Percentiles rank a stretch among this genome's conserved stretches.
These are phyloP conservation scores for Drosophila suzukii DNA, from an alignment of 1,140 invertebrate species.

Conservation along the genomic window DNA sequence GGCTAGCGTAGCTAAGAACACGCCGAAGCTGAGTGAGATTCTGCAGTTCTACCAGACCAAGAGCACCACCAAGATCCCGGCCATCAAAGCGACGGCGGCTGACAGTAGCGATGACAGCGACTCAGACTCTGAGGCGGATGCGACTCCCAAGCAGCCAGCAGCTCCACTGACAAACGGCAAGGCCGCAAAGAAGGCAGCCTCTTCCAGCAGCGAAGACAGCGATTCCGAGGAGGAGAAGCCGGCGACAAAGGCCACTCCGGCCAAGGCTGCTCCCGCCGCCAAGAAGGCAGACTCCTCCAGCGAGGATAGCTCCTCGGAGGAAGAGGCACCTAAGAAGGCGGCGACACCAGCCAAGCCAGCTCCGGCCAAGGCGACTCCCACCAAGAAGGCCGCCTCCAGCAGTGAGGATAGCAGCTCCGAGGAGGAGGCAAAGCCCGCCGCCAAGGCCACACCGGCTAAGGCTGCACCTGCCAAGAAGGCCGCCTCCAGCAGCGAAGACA, in stretches of 20 bases:
- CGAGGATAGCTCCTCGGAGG: constrained; percentile 63
- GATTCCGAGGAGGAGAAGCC: constrained; percentile 51
- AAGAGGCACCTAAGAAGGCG: constrained; percentile 57
- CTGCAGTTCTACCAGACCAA: constrained; percentile 85
- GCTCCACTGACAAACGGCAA: constrained; percentile 38
- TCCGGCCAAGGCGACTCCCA: constrained; percentile 28
- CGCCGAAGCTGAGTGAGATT: constrained; percentile 85
- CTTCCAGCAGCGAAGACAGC: constrained; percentile 52
- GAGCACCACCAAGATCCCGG: constrained; percentile 84
- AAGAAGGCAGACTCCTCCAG: constrained; percentile 47
- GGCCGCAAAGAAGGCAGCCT: constrained; percentile 49
- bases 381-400: constrained; percentile 41
- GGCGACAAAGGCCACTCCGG: constrained; percentile 22
- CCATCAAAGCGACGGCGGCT: constrained; percentile 38
- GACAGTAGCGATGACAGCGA: constrained; percentile 56
- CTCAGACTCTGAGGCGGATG: constrained; percentile 50
- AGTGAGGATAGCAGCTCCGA: constrained; percentile 43
- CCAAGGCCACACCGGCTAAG: constrained; percentile 31
- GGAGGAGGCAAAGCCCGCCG: constrained; percentile 41
- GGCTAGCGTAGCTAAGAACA: constrained; percentile 85
- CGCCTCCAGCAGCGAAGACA: constrained; percentile 55
- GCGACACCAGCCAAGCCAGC: constrained; percentile 30
- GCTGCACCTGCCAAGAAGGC: constrained; percentile 34
- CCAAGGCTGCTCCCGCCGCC: constrained; percentile 23
- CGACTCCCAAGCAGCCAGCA: constrained; percentile 16